Percentiles rank a stretch among this genome's conserved stretches.
Conservation (phyloP, 1,140 invertebrate species). For the Drosophila busckii region DNA sequence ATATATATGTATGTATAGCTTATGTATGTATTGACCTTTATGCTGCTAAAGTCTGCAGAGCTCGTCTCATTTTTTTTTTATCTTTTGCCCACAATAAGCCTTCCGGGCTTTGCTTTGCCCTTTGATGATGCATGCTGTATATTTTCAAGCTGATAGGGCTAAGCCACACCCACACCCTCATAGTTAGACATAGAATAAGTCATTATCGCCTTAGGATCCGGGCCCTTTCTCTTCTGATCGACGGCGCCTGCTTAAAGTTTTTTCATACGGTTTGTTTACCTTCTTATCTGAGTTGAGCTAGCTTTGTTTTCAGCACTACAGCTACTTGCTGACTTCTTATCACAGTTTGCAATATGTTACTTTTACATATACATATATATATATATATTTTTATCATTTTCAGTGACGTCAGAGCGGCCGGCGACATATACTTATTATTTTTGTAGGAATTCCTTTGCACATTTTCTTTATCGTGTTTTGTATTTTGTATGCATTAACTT, state of each 20-base stretch:
- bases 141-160: conserved; percentile 25
- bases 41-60: conserved; percentile 9
- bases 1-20: neutral
- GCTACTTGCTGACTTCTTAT: conserved; percentile 31
- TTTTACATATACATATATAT: conserved; percentile 11
- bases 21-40: conserved; percentile 21
- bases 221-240: conserved; percentile 13
- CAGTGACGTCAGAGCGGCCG: conserved; percentile 48
- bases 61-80: conserved; percentile 36
- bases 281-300: conserved; percentile 53
- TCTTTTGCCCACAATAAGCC: conserved; percentile 46
- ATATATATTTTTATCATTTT: conserved; percentile 27
- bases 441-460: conserved; percentile 25
- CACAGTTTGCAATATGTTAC: conserved; percentile 57
- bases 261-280: conserved; percentile 62
- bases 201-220: conserved; percentile 43
- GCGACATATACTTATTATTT: conserved; percentile 23
- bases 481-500: conserved; percentile 18
- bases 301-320: conserved; percentile 36
- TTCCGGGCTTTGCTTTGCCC: conserved; percentile 44
- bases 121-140: conserved; percentile 23
- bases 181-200: too few species aligned
- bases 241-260: conserved; percentile 57
- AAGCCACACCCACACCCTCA: conserved; percentile 32
- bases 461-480: conserved; percentile 25